These are phyloP conservation scores for Cossypha dichroa DNA, from an alignment of 2,797 vertebrate species.

Conservation along the genomic window DNA sequence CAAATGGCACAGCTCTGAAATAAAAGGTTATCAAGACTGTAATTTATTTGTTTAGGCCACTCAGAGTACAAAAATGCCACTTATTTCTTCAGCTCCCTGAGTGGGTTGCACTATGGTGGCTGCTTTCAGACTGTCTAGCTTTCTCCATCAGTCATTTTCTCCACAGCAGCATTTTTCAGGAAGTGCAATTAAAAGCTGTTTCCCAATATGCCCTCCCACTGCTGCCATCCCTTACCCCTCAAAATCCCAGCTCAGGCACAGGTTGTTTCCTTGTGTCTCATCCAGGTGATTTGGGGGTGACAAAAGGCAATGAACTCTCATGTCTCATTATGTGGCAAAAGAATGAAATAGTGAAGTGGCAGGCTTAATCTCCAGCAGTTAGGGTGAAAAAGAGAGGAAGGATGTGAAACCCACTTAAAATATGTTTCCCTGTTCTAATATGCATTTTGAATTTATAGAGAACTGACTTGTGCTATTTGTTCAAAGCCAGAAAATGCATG, in stretches of 20 bases:
- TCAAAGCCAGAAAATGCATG: slow-evolving; percentile 66
- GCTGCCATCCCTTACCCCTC: neutral
- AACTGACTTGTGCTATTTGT: slow-evolving; percentile 70
- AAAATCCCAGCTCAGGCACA: neutral
- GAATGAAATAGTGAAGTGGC: slow-evolving; percentile 36
- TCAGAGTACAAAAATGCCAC: slow-evolving; percentile 54
- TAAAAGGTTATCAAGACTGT: slow-evolving; percentile 60
- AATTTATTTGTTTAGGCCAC: slow-evolving; percentile 72
- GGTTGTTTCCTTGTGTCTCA: slow-evolving; percentile 17
- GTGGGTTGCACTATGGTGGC: neutral
- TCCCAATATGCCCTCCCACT: neutral
- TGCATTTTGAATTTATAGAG: slow-evolving; percentile 71
- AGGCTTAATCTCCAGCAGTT: slow-evolving; percentile 69
- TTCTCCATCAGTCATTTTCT: slow-evolving; percentile 33
- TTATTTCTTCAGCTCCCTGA: slow-evolving; percentile 50
- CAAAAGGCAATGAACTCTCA: slow-evolving; percentile 44
- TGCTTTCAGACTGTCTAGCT: slow-evolving; percentile 33
- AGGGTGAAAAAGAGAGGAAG: slow-evolving; percentile 64
- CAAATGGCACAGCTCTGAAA: slow-evolving; percentile 62
- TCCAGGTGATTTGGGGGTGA: neutral
- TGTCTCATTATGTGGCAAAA: slow-evolving; percentile 36
- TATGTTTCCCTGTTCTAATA: slow-evolving; percentile 69
- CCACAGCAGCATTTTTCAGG: slow-evolving; percentile 4
- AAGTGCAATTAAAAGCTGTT: neutral
- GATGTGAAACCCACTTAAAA: slow-evolving; percentile 72